phyloP scores from a whole-genome alignment of 2,113 vertebrate genomes.

The Cryptotis parvus region DNA sequence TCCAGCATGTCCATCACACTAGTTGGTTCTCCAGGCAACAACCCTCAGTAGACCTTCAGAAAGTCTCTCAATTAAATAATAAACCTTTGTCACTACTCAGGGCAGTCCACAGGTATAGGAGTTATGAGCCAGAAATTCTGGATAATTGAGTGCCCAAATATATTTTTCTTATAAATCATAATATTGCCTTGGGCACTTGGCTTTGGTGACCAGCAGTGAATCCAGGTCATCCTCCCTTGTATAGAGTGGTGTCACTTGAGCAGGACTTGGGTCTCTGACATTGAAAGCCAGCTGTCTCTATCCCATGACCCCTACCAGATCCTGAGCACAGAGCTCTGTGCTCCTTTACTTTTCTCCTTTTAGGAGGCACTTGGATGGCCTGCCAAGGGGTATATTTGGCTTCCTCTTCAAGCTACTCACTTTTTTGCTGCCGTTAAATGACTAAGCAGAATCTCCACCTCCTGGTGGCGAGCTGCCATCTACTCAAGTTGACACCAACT shows the following conservation, averaged over 20 bases:
- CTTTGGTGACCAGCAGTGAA: background rate
- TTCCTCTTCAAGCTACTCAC: constrained; percentile 55
- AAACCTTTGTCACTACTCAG: background rate
- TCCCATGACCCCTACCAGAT: background rate
- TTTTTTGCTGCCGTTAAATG: constrained; percentile 68
- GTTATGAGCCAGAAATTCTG: background rate
- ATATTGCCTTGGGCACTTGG: background rate
- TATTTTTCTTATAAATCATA: background rate
- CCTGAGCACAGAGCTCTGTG: background rate
- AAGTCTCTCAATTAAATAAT: no score
- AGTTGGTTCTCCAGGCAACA: background rate
- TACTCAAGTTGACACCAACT: background rate
- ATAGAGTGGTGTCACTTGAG: background rate
- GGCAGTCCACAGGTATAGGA: background rate
- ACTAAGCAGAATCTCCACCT: constrained; percentile 62
- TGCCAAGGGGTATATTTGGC: constrained; percentile 50
- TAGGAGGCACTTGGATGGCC: constrained; percentile 36
- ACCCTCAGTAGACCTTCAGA: background rate
- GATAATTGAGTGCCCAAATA: no score
- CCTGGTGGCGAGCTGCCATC: constrained; percentile 40
- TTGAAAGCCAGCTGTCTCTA: constrained; percentile 14
- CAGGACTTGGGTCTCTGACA: background rate
- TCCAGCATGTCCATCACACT: no score
- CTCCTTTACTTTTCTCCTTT: constrained; percentile 30
- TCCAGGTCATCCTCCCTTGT: no score